Evolutionary conservation across 2,113 vertebrate species (phyloP).

Genomic region (Peromyscus leucopus): DNA sequence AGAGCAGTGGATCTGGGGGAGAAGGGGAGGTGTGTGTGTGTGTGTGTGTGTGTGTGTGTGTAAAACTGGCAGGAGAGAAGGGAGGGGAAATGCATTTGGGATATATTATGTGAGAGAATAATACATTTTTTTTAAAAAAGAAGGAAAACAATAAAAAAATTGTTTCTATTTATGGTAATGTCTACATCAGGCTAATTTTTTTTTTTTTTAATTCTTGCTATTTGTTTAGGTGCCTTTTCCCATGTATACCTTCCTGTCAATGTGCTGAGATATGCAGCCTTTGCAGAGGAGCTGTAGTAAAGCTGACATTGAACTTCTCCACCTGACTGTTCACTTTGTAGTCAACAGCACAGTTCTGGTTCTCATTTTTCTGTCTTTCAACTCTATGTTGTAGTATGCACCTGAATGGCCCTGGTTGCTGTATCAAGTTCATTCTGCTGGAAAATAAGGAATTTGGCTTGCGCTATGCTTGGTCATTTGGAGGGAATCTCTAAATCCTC

Average conservation of each 20-base stretch:
- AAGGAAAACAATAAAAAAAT: neutral
- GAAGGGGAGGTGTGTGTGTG: no score
- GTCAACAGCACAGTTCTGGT: neutral
- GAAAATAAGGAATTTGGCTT: neutral
- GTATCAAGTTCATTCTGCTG: neutral
- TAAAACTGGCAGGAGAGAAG: no score
- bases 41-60: no score
- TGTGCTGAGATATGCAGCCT: neutral
- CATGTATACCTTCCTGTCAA: neutral
- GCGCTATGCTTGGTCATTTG: neutral
- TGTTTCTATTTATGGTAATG: constrained; percentile 5
- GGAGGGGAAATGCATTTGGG: no score
- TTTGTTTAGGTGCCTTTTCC: neutral
- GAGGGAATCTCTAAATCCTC: neutral
- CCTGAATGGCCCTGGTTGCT: neutral
- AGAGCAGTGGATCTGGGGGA: no score
- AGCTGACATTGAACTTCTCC: neutral
- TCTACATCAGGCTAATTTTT: neutral
- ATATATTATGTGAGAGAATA: no score
- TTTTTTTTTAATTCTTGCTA: neutral
- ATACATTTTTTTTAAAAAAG: no score
- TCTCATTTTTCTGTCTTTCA: neutral
- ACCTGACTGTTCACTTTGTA: neutral
- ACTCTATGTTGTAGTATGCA: neutral
- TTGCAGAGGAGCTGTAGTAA: neutral